These are phyloP conservation scores for Gallinago nigripennis DNA, from an alignment of 2,797 vertebrate genomes.

Conservation along the genomic window DNA sequence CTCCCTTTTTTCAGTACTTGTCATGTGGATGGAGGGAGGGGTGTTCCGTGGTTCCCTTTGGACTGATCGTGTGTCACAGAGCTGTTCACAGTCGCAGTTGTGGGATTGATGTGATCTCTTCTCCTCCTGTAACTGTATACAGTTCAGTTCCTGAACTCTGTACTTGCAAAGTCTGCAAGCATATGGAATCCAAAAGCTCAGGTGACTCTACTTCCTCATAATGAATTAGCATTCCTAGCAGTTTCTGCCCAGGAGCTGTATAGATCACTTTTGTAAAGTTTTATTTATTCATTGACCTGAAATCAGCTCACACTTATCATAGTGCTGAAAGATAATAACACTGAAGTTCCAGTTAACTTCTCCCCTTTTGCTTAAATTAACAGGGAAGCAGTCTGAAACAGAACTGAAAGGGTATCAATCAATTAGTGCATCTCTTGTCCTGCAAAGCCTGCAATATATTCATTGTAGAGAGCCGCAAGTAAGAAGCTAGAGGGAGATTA, in stretches of 20 bases:
- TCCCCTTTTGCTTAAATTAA: neutral
- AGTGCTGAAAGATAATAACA: neutral
- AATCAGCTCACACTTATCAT: neutral
- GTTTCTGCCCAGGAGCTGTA: neutral
- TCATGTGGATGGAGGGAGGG: neutral
- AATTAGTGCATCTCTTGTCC: neutral
- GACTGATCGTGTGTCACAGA: neutral
- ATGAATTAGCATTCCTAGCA: neutral
- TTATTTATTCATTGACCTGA: neutral
- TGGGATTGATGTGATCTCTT: neutral
- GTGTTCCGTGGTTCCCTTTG: neutral
- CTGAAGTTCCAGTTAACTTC: neutral
- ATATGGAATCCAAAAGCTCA: neutral
- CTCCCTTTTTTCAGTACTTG: neutral
- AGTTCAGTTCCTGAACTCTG: neutral
- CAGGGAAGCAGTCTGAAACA: neutral
- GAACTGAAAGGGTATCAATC: neutral
- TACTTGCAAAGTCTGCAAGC: neutral
- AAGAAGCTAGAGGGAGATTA: neutral
- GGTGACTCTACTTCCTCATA: neutral
- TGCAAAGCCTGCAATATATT: neutral
- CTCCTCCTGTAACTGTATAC: neutral
- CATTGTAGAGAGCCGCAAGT: neutral
- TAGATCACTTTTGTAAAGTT: neutral
- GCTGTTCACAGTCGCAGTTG: neutral